Percentiles rank a stretch among this genome's conserved stretches.
phyloP scores from a whole-genome alignment of 2,113 vertebrate genomes.

The Gorsachius goisagi region DNA sequence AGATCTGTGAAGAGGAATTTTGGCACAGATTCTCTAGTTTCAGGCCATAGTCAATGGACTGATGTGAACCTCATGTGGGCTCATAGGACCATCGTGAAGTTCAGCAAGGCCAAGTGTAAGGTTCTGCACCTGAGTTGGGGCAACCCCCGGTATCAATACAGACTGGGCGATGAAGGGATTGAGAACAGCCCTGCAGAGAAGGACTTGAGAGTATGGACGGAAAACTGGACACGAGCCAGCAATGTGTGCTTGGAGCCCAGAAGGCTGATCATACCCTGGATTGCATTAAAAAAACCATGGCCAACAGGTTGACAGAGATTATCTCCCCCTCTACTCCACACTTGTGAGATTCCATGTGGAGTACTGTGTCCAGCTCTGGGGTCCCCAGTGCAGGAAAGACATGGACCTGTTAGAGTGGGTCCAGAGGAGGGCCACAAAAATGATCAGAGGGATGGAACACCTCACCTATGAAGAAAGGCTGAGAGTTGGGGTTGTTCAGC shows the following conservation, averaged over 20 bases:
- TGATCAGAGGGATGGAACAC: not conserved
- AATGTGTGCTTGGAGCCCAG: too few relatives aligned
- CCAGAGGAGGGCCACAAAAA: not conserved
- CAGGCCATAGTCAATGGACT: not conserved
- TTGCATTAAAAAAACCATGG: not conserved
- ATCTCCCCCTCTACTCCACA: not conserved
- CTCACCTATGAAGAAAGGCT: not conserved
- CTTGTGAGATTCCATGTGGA: not conserved
- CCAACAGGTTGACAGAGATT: not conserved
- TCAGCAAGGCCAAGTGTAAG: not conserved
- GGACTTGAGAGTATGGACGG: not conserved
- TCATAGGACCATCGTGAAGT: not conserved
- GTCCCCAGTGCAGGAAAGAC: accelerated
- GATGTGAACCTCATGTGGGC: not conserved
- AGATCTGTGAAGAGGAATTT: not conserved
- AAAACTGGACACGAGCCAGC: too few relatives aligned
- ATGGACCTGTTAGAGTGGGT: accelerated
- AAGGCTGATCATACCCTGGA: too few relatives aligned
- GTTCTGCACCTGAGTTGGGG: not conserved
- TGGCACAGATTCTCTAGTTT: not conserved
- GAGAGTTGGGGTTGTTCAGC: not conserved
- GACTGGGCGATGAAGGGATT: not conserved
- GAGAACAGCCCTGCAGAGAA: not conserved
- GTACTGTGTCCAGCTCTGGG: not conserved
- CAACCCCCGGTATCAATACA: not conserved